A percentile compares a stretch with the other conserved stretches of the same genome.
Conservation (phyloP, 2,797 vertebrate species). For the Thalassophryne amazonica region DNA sequence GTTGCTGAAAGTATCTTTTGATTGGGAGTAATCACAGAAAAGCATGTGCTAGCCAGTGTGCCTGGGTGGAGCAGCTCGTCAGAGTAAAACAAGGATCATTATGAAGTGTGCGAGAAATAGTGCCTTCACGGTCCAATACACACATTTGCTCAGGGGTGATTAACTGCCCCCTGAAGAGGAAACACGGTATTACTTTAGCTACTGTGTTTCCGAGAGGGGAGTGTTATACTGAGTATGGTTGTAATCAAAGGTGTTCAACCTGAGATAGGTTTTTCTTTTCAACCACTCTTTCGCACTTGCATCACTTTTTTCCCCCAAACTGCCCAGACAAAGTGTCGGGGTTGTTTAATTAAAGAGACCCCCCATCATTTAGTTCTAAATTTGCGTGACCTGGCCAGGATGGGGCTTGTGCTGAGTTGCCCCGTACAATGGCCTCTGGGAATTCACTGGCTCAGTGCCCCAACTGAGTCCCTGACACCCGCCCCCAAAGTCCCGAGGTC, state of each 20-base stretch:
- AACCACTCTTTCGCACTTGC: no score
- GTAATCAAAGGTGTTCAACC: conserved; percentile 7
- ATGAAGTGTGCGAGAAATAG: conserved; percentile 62
- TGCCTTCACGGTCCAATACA: conserved; percentile 65
- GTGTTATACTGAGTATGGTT: conserved; percentile 4
- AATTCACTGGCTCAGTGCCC: conserved; percentile 62
- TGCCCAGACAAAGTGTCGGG: conserved; percentile 33
- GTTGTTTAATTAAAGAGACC: conserved; percentile 69
- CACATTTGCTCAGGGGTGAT: conserved; percentile 68
- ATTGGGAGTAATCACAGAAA: conserved; percentile 20
- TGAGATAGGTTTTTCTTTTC: conserved; percentile 26
- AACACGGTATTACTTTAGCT: conserved; percentile 62
- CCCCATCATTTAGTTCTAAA: conserved; percentile 64
- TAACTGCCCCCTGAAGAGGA: conserved; percentile 68
- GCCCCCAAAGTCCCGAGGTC: conserved; percentile 53
- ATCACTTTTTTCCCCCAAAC: no score
- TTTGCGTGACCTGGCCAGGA: conserved; percentile 72
- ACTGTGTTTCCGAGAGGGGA: conserved; percentile 49
- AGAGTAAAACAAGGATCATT: conserved; percentile 57
- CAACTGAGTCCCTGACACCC: conserved; percentile 47
- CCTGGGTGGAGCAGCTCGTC: not conserved
- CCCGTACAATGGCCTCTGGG: conserved; percentile 68
- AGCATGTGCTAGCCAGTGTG: conserved; percentile 12
- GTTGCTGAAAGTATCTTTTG: no score
- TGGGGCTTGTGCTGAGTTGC: conserved; percentile 64